Evolutionary conservation across 2,797 vertebrate species (phyloP).

Genomic region (Bucorvus abyssinicus): DNA sequence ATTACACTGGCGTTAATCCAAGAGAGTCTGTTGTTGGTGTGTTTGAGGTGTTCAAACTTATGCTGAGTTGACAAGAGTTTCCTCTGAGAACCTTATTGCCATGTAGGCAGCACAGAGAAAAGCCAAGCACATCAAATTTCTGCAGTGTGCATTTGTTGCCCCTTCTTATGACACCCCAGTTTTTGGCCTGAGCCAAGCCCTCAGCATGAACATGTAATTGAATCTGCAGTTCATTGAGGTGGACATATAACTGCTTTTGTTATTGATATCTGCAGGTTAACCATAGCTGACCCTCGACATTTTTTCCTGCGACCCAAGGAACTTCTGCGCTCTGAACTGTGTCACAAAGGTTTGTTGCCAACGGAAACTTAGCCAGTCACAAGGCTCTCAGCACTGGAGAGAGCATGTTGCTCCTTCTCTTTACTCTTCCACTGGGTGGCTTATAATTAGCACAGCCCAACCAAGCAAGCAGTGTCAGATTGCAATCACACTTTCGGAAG

Average conservation of each 20-base stretch:
- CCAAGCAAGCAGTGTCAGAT: neutral
- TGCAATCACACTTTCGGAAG: neutral
- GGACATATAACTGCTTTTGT: neutral
- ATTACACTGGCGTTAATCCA: neutral
- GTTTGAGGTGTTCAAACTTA: neutral
- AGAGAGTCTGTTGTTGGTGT: neutral
- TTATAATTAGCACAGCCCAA: neutral
- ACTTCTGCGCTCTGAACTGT: neutral
- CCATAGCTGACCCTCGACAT: neutral
- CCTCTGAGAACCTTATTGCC: neutral
- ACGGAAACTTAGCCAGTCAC: rapidly evolving
- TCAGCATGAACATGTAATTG: neutral
- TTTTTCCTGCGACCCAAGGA: neutral
- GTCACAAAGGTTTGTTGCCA: neutral
- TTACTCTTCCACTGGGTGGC: neutral
- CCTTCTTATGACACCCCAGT: neutral
- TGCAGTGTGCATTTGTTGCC: neutral
- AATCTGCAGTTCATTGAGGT: neutral
- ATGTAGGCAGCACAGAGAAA: neutral
- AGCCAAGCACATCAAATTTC: neutral
- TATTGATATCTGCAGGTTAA: neutral
- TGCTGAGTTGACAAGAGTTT: neutral
- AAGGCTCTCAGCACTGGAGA: neutral
- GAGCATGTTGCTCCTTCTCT: neutral
- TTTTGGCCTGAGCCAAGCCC: neutral